phyloP scores from a whole-genome alignment of 2,888 invertebrate species.

The Limnephilus marmoratus region DNA sequence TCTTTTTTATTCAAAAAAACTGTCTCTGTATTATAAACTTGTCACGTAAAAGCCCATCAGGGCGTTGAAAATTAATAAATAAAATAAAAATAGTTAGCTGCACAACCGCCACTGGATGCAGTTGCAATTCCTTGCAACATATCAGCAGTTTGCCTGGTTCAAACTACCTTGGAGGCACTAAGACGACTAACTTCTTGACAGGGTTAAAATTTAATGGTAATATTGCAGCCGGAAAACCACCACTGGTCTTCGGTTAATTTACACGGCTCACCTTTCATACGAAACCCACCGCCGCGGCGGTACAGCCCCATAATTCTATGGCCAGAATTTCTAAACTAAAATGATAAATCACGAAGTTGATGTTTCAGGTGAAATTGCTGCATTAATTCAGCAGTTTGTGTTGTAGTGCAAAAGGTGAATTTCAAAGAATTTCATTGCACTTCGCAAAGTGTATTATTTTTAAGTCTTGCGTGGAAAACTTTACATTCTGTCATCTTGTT shows the following conservation, averaged over 20 bases:
- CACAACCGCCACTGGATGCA: background rate
- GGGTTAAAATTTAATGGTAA: slow-evolving; percentile 27
- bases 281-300: background rate
- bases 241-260: background rate
- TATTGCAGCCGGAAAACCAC: background rate
- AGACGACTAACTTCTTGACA: slow-evolving; percentile 8
- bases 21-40: no score
- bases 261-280: background rate
- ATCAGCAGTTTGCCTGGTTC: background rate
- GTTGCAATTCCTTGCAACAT: background rate
- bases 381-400: slow-evolving; percentile 5
- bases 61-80: no score
- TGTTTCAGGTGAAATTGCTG: background rate
- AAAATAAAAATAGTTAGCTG: no score
- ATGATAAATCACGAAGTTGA: slow-evolving; percentile 6
- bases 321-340: background rate
- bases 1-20: no score
- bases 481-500: no score
- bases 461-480: no score
- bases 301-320: background rate
- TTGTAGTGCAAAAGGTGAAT: no score
- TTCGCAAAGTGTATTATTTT: no score
- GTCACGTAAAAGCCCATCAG: no score
- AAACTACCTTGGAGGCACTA: background rate
- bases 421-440: no score